Base-by-base conservation (phyloP, 2,888 invertebrate species). In the Chirona hameri region DNA sequence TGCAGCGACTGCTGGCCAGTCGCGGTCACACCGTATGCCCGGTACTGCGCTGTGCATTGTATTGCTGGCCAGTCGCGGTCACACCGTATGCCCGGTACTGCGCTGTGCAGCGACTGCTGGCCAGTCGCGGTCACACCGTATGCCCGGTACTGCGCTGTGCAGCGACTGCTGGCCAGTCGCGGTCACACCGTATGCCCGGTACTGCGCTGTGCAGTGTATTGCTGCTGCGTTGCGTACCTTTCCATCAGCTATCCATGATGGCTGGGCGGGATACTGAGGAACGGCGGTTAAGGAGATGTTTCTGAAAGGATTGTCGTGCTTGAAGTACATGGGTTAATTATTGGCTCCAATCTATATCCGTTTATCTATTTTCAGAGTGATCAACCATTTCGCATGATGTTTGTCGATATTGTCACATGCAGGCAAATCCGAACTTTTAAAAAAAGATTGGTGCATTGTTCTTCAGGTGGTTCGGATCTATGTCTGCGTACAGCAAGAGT, bases 171-270 rank as follows among this genome's bases (percentile, higher is more conserved):
- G 27, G 10, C n/a, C n/a, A 2, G 10, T 7, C 24, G 7, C 4
- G n/a, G 1, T 10, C n/a, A 60, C 9, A n/a, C 0, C 1, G 7
- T 9, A 7, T n/a, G 4, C 21, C 5, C 7, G 1, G 24, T 3
- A n/a, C 24, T n/a, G 7, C n/a, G n/a, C 9, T 60, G n/a, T 60
- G 39, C 39, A 39, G 39, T 7, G 39, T 39, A 7, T 7, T 39
- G 39, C 39, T 39, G 39, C 39, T 39, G 39, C 39, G 39, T 39
- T 39, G 39, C 39, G 39, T 39, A 39, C 39, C 39, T 5, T 39
- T 39, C 39, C 39, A 39, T 39, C 39, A 39, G 39, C 7, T 39
- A 5, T 39, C 7, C 39, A 7, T 5, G 2, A 39, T 7, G 39
- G 39, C 2, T 39, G 39, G 39, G 7, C 39, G 39, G 39, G 39